Conservation (phyloP, 2,797 vertebrate genomes). For the Pseudomugil tenellus region DNA sequence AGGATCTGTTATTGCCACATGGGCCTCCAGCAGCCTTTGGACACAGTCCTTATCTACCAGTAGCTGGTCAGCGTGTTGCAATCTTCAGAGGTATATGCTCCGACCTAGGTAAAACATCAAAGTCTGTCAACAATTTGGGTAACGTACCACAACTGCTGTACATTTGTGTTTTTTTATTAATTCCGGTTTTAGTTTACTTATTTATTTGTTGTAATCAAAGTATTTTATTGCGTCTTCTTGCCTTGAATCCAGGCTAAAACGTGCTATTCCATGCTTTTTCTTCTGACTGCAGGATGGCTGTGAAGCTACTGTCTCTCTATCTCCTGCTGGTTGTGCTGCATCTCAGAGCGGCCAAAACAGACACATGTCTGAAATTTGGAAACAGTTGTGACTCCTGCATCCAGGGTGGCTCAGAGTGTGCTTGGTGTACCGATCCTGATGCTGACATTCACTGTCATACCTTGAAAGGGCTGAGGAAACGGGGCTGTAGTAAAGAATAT, state of each 20-base stretch:
- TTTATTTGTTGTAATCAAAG: not conserved
- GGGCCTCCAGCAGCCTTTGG: not conserved
- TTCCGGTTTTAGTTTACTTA: not conserved
- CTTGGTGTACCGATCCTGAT: slow-evolving; percentile 53
- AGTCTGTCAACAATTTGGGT: slow-evolving; percentile 23
- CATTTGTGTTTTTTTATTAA: slow-evolving; percentile 2
- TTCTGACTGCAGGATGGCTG: slow-evolving; percentile 55
- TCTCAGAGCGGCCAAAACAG: slow-evolving; percentile 13
- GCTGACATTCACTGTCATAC: slow-evolving; percentile 37
- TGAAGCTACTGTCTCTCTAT: slow-evolving; percentile 36
- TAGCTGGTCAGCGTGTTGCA: not conserved
- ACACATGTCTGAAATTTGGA: slow-evolving; percentile 33
- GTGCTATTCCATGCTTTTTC: not conserved
- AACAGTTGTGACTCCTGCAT: slow-evolving; percentile 62
- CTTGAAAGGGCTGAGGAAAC: not conserved
- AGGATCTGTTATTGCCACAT: not conserved
- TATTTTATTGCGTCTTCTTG: not conserved
- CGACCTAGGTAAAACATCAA: not conserved
- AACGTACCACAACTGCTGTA: not conserved
- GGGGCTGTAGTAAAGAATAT: slow-evolving; percentile 27
- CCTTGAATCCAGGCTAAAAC: too few species aligned
- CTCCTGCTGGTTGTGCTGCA: slow-evolving; percentile 46
- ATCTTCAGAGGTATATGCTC: not conserved
- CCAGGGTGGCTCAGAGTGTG: slow-evolving; percentile 41
- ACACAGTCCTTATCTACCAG: not conserved